Conservation (phyloP, 37 sponge, comb jelly and placozoan species). For the Axinella damicornis region DNA sequence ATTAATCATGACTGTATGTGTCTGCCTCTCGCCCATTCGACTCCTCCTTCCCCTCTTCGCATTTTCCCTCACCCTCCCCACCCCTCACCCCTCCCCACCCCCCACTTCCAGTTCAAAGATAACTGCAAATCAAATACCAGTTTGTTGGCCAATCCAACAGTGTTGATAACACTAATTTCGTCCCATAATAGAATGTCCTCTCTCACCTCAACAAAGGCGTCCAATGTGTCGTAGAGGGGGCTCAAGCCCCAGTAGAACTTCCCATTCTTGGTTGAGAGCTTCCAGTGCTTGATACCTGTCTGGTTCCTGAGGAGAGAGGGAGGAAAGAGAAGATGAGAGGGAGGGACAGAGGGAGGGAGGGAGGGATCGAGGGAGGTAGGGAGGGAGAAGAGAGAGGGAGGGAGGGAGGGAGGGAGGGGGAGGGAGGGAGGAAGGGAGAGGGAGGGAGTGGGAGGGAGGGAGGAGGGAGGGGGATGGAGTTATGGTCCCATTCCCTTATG, state of each 20-base stretch:
- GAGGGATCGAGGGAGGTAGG: not conserved
- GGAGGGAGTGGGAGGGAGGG: not conserved
- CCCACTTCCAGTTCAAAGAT: not conserved
- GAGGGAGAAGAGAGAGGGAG: not conserved
- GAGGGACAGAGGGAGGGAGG: not conserved
- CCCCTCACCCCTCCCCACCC: too few relatives aligned
- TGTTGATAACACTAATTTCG: not conserved
- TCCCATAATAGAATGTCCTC: not conserved
- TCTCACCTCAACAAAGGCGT: conserved; percentile 66
- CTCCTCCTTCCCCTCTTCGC: too few relatives aligned
- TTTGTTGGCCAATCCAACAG: too few relatives aligned
- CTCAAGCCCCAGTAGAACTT: conserved; percentile 67
- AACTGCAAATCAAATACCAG: not conserved
- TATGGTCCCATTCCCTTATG: too few relatives aligned
- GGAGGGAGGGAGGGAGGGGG: not conserved
- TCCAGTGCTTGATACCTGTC: conserved; percentile 85
- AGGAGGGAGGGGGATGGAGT: too few relatives aligned
- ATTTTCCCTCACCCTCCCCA: too few relatives aligned
- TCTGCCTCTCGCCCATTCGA: too few relatives aligned
- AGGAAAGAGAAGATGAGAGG: too few relatives aligned
- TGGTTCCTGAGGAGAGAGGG: conserved; percentile 49
- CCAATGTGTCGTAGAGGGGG: conserved; percentile 12
- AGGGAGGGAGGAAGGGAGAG: not conserved
- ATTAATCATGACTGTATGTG: too few relatives aligned
- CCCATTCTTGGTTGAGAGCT: conserved; percentile 51